phyloP scores from a whole-genome alignment of 1,140 invertebrate species.

The Theocolax elegans region DNA sequence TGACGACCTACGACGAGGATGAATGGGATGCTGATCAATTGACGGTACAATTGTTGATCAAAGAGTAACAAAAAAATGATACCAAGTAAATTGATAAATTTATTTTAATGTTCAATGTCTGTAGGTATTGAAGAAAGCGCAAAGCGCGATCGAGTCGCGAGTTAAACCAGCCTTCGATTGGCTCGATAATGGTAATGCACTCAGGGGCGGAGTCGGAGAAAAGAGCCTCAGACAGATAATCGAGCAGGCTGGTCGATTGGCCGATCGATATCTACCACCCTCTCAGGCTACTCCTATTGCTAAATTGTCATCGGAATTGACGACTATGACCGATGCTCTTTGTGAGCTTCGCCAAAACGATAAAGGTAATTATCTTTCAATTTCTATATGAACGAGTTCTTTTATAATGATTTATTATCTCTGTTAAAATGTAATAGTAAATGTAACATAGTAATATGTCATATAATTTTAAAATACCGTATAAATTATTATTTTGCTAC shows the following conservation, averaged over 20 bases:
- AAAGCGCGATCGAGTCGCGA: slow-evolving; percentile 91
- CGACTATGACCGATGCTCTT: slow-evolving; percentile 88
- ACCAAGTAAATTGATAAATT: neutral
- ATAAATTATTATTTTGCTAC: too few relatives aligned
- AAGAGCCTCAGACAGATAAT: slow-evolving; percentile 91
- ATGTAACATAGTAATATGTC: too few relatives aligned
- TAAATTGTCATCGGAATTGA: slow-evolving; percentile 84
- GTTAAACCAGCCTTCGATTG: slow-evolving; percentile 94
- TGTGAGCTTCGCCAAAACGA: slow-evolving; percentile 89
- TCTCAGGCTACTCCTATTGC: slow-evolving; percentile 81
- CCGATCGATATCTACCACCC: slow-evolving; percentile 85
- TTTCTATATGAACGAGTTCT: too few relatives aligned
- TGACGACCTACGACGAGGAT: slow-evolving; percentile 99
- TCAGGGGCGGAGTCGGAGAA: slow-evolving; percentile 92
- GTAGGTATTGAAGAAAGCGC: slow-evolving; percentile 84
- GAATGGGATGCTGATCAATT: slow-evolving; percentile 96
- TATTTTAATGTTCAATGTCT: neutral
- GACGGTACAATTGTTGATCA: slow-evolving; percentile 70
- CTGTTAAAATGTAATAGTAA: too few relatives aligned
- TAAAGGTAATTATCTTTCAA: slow-evolving; percentile 70
- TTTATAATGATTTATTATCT: too few relatives aligned
- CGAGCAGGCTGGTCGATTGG: slow-evolving; percentile 85
- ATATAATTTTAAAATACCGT: too few relatives aligned
- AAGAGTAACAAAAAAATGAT: neutral
- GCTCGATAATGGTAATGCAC: slow-evolving; percentile 88